phyloP scores from a whole-genome alignment of 1,140 invertebrate genomes.

The Dendrolimus punctatus region DNA sequence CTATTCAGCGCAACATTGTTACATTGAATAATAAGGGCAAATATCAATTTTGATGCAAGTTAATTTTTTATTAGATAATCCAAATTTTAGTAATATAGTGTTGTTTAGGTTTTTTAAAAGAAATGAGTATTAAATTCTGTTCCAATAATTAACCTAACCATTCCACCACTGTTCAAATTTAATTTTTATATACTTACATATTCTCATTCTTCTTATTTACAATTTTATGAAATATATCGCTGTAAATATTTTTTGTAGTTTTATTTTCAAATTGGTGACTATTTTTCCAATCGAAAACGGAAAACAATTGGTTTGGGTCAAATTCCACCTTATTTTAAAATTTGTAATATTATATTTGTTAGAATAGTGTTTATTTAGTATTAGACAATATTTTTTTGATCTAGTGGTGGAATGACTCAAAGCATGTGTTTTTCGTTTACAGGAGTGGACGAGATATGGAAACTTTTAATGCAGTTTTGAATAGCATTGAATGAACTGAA shows the following conservation, averaged over 20 bases:
- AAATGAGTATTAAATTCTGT: too few species aligned
- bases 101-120: too few species aligned
- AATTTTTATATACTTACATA: not conserved
- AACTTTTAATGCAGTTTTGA: not conserved
- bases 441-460: slow-evolving; percentile 18
- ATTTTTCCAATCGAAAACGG: slow-evolving; percentile 14
- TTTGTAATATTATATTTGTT: slow-evolving; percentile 18
- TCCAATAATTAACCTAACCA: too few species aligned
- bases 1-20: too few species aligned
- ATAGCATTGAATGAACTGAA: too few species aligned
- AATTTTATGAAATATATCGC: too few species aligned
- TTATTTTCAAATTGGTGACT: too few species aligned
- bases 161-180: not conserved
- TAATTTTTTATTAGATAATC: too few species aligned
- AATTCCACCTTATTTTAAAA: slow-evolving; percentile 36
- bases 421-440: slow-evolving; percentile 50
- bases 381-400: not conserved
- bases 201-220: not conserved
- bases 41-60: too few species aligned
- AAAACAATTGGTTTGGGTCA: slow-evolving; percentile 53
- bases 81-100: too few species aligned
- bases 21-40: too few species aligned
- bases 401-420: slow-evolving; percentile 45
- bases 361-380: slow-evolving; percentile 10
- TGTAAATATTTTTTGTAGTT: too few species aligned